These are phyloP conservation scores for Thera britannica DNA, from an alignment of 2,888 invertebrate species.

Conservation along the genomic window DNA sequence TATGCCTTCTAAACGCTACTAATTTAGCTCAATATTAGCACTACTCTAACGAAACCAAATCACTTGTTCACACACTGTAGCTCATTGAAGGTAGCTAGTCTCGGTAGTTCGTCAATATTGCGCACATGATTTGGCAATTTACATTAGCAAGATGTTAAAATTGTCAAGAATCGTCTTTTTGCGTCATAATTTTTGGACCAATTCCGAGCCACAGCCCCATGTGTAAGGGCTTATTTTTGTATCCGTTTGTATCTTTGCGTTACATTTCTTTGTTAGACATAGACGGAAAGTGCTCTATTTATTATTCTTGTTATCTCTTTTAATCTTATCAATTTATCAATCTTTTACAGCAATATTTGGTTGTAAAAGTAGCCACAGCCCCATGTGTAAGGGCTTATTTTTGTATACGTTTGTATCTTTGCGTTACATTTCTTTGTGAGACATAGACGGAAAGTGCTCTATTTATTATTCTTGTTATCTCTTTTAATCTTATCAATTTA, in stretches of 20 bases:
- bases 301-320: no score
- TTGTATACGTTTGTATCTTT: neutral
- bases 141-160: neutral
- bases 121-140: conserved; percentile 5
- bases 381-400: neutral
- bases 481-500: no score
- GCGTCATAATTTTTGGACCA: neutral
- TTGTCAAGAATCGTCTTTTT: neutral
- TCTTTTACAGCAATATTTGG: no score
- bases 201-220: neutral
- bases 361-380: no score
- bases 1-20: conserved; percentile 13
- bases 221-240: neutral
- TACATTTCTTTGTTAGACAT: neutral
- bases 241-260: neutral
- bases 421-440: neutral
- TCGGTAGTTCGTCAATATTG: neutral
- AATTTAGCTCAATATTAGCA: conserved; percentile 50
- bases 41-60: conserved; percentile 51
- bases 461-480: no score
- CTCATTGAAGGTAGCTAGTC: neutral
- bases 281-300: neutral
- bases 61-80: conserved; percentile 43
- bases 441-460: neutral
- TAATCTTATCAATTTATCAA: no score